phyloP scores from a whole-genome alignment of 1,140 invertebrate genomes.

The Pseudomyrmex dendroicus region DNA sequence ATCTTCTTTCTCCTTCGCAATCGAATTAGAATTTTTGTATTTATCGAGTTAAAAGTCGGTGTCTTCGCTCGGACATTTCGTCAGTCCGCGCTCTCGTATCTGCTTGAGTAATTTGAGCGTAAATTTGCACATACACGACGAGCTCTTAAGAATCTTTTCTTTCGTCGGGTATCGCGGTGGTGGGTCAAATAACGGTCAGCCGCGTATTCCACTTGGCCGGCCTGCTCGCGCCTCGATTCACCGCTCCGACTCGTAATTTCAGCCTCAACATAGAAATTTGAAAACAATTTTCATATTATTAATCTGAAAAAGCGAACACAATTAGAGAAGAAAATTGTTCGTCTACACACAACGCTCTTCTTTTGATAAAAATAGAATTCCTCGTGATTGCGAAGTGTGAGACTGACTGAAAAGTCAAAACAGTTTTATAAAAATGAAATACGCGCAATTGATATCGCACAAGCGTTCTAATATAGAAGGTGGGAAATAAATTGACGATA shows the following conservation, averaged over 20 bases:
- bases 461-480: not conserved
- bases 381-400: not conserved
- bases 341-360: not conserved
- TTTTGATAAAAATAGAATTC: not conserved
- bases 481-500: not conserved
- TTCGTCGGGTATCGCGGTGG: conserved; percentile 68
- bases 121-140: not conserved
- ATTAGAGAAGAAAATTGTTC: not conserved
- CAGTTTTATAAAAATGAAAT: not conserved
- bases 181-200: conserved; percentile 80
- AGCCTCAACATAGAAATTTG: conserved; percentile 27
- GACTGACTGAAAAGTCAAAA: not conserved
- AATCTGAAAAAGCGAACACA: not conserved
- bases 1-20: too few species aligned
- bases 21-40: too few species aligned
- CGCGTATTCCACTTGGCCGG: conserved; percentile 78
- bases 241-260: conserved; percentile 53
- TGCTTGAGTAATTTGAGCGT: not conserved
- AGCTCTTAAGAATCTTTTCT: conserved; percentile 66
- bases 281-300: not conserved
- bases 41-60: not conserved
- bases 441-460: not conserved
- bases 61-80: not conserved
- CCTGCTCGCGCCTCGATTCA: conserved; percentile 70
- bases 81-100: not conserved